Evolutionary conservation across 2,888 invertebrate genomes (phyloP).

Genomic region (Trichopria drosophilae): DNA sequence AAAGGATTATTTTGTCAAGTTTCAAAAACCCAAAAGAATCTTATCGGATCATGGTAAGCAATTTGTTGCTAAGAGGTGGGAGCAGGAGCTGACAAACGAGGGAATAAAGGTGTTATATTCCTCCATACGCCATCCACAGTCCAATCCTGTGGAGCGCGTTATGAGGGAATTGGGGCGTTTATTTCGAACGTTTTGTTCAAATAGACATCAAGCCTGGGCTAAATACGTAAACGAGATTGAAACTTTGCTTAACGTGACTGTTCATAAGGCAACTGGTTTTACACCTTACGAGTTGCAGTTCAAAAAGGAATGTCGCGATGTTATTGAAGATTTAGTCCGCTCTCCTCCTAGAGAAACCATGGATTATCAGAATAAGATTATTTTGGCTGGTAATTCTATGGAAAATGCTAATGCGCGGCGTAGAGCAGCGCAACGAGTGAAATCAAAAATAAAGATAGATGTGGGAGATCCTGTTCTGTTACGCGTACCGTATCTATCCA

Average conservation of each 20-base stretch:
- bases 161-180: neutral
- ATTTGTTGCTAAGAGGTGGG: constrained; percentile 4
- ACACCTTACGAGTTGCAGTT: neutral
- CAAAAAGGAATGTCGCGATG: no score
- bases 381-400: no score
- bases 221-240: neutral
- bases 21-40: neutral
- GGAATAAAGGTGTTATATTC: neutral
- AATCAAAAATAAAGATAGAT: no score
- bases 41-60: constrained; percentile 12
- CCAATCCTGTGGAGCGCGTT: neutral
- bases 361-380: no score
- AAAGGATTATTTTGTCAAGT: constrained; percentile 3
- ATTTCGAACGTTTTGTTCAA: neutral
- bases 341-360: no score
- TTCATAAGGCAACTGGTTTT: neutral
- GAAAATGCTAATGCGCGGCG: no score
- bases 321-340: no score
- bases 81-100: neutral
- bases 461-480: no score
- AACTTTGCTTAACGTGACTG: neutral
- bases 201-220: neutral
- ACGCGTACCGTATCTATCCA: no score
- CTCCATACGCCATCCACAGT: neutral
- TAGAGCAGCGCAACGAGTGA: no score